These are phyloP conservation scores for Steinernema carpocapsae DNA, from an alignment of 2,888 invertebrate species.

Conservation along the genomic window DNA sequence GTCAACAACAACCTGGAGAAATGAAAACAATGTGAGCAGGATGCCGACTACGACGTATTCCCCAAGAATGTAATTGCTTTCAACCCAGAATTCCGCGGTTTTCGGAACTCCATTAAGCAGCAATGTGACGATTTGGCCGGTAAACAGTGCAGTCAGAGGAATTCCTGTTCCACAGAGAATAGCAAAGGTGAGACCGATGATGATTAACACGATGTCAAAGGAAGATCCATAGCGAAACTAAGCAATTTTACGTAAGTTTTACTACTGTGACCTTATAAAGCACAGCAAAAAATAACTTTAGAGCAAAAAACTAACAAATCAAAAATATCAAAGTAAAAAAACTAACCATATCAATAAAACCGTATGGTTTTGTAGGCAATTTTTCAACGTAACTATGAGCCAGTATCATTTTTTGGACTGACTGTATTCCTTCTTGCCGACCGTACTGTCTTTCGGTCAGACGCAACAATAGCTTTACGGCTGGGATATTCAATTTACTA, in stretches of 20 bases:
- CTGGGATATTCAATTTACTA: too few species aligned
- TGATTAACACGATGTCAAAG: neutral
- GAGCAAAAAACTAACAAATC: neutral
- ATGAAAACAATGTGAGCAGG: neutral
- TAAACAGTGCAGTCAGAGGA: neutral
- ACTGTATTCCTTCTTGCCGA: too few species aligned
- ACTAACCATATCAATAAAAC: neutral
- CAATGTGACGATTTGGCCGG: neutral
- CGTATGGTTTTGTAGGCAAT: neutral
- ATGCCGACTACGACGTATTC: neutral
- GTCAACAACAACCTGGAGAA: conserved; percentile 1
- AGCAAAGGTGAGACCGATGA: neutral
- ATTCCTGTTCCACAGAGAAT: conserved; percentile 2
- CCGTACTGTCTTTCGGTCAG: too few species aligned
- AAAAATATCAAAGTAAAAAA: neutral
- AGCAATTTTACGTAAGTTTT: too few species aligned
- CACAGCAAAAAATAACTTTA: neutral
- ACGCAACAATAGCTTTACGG: too few species aligned
- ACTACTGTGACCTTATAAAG: too few species aligned
- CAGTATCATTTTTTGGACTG: too few species aligned
- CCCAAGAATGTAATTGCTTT: neutral
- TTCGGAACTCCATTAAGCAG: neutral
- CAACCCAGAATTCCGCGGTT: neutral
- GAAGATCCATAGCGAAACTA: neutral
- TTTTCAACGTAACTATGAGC: too few species aligned